phyloP scores from a whole-genome alignment of 2,888 invertebrate genomes.

The Diaphora mendica region DNA sequence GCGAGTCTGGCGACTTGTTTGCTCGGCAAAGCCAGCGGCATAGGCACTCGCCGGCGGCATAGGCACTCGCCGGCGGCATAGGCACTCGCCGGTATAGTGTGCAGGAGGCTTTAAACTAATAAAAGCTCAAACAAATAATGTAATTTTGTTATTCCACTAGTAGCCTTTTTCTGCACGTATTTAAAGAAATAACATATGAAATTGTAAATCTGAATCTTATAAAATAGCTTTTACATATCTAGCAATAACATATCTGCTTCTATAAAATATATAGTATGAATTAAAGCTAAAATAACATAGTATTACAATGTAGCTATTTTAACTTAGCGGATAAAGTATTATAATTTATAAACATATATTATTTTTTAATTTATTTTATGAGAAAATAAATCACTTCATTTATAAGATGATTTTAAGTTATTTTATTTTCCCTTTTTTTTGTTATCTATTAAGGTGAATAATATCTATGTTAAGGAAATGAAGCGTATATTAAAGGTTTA shows the following conservation, averaged over 20 bases:
- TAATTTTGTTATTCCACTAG: background rate
- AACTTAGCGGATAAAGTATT: constrained; percentile 50
- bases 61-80: no score
- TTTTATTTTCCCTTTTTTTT: constrained; percentile 49
- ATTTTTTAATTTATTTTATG: constrained; percentile 63
- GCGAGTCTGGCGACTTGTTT: no score
- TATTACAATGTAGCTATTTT: constrained; percentile 53
- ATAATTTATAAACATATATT: constrained; percentile 55
- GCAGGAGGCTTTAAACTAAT: background rate
- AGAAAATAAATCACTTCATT: constrained; percentile 66
- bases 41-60: no score
- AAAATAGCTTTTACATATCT: constrained; percentile 66
- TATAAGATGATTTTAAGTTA: constrained; percentile 61
- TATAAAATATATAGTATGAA: constrained; percentile 67
- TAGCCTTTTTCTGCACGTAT: background rate
- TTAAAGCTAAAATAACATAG: constrained; percentile 56
- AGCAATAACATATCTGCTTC: constrained; percentile 78
- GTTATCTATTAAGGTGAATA: constrained; percentile 27
- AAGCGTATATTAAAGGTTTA: background rate
- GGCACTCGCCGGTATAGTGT: no score
- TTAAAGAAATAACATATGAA: background rate
- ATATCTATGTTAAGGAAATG: background rate
- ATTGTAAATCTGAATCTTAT: background rate
- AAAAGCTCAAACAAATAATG: constrained; percentile 1
- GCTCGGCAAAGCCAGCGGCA: no score